phyloP scores from a whole-genome alignment of 2,113 vertebrate genomes.

The Lynx canadensis region DNA sequence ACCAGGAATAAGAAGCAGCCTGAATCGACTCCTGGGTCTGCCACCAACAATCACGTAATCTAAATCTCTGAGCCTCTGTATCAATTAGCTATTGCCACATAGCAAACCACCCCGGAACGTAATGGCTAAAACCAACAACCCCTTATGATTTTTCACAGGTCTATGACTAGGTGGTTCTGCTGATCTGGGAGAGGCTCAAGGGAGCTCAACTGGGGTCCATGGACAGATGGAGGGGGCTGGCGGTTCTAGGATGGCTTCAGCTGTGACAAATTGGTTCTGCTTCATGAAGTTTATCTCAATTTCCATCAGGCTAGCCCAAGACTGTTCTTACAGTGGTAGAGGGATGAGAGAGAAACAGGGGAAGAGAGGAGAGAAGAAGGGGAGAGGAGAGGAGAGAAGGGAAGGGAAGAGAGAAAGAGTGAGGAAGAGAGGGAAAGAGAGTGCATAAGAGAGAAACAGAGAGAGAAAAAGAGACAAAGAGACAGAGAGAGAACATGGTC shows the following conservation, averaged over 20 bases:
- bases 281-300: background rate
- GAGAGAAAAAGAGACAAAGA: too few relatives aligned
- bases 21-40: background rate
- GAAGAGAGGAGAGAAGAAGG: too few relatives aligned
- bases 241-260: background rate
- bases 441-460: background rate
- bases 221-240: background rate
- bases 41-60: background rate
- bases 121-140: background rate
- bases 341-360: accelerated
- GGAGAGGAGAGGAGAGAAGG: background rate
- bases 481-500: background rate
- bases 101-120: background rate
- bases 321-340: background rate
- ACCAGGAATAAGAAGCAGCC: background rate
- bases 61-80: background rate
- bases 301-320: background rate
- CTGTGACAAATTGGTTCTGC: background rate
- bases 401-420: too few relatives aligned
- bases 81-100: background rate
- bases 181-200: background rate
- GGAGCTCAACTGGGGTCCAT: background rate
- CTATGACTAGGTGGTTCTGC: background rate
- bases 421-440: too few relatives aligned
- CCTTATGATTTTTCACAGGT: background rate